phyloP scores from a whole-genome alignment of 2,888 invertebrate genomes.

The Megamerina dolium region DNA sequence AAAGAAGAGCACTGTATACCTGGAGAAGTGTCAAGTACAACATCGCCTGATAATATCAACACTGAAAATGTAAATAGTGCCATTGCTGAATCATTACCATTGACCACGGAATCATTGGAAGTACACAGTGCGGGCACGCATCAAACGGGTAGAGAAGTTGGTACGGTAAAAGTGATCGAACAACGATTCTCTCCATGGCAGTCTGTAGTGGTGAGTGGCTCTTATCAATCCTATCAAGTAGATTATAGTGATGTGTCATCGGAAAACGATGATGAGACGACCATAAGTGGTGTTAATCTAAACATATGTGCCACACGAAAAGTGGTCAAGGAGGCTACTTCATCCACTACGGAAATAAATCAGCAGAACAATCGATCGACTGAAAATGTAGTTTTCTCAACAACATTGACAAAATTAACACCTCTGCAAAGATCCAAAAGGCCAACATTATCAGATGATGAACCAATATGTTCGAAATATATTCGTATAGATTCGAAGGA shows the following conservation, averaged over 20 bases:
- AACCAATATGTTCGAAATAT: constrained; percentile 8
- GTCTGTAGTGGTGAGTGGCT: constrained; percentile 4
- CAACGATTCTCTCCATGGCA: constrained; percentile 3
- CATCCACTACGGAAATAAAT: constrained; percentile 6
- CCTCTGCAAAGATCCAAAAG: not conserved
- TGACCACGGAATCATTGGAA: constrained; percentile 1
- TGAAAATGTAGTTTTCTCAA: not conserved
- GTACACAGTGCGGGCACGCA: constrained; percentile 7
- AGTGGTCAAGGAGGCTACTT: constrained; percentile 12
- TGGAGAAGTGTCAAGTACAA: constrained; percentile 15
- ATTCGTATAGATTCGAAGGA: not conserved
- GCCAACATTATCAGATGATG: not conserved
- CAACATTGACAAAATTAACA: not conserved
- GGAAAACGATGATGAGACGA: constrained; percentile 9
- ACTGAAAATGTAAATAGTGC: not conserved
- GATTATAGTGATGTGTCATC: constrained; percentile 11
- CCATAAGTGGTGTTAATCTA: no score
- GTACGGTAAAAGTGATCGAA: constrained; percentile 9
- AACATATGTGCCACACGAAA: no score
- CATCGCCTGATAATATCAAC: constrained; percentile 4
- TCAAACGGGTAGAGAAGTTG: constrained; percentile 11
- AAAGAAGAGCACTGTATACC: constrained; percentile 14
- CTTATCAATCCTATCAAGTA: constrained; percentile 4
- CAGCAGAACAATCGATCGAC: constrained; percentile 1
- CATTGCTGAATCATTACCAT: no score